Percentiles rank a stretch among this genome's conserved stretches.
Evolutionary conservation across 1,140 invertebrate species (phyloP).

Genomic region (Oscheius sp.): DNA sequence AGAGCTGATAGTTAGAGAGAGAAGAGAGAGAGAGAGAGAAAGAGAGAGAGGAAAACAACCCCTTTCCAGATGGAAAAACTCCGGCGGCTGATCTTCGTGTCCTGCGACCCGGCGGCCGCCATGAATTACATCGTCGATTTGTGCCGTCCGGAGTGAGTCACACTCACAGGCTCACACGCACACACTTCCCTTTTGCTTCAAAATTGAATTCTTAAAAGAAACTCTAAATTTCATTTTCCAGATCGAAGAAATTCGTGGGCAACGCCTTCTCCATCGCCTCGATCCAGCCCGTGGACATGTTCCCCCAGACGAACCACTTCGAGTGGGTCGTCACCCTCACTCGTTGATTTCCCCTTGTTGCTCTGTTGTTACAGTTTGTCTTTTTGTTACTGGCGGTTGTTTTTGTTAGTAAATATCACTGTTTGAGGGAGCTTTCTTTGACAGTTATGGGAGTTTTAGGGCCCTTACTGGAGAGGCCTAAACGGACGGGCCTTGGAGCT

Average conservation of each 20-base stretch:
- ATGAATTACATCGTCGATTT: slow-evolving; percentile 82
- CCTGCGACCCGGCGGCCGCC: slow-evolving; percentile 82
- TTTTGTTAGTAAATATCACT: too few species aligned
- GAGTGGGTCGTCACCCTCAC: slow-evolving; percentile 52
- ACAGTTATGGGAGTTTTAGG: too few species aligned
- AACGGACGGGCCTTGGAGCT: too few species aligned
- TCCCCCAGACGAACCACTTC: slow-evolving; percentile 55
- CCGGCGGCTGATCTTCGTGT: slow-evolving; percentile 80
- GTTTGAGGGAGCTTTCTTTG: too few species aligned
- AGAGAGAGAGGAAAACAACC: neutral
- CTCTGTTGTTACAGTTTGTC: neutral
- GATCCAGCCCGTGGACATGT: slow-evolving; percentile 59
- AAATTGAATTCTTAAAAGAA: neutral
- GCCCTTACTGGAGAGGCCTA: too few species aligned
- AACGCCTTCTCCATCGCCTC: slow-evolving; percentile 45
- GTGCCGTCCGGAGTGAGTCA: slow-evolving; percentile 65
- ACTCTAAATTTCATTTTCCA: neutral
- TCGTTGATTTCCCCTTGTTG: slow-evolving; percentile 5
- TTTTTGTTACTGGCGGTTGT: too few species aligned
- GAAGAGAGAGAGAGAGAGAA: too few species aligned
- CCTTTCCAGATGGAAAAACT: slow-evolving; percentile 69
- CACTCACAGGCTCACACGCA: too few species aligned
- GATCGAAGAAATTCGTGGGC: slow-evolving; percentile 75
- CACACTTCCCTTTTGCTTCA: neutral
- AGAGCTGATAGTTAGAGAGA: too few species aligned